Percentiles rank a stretch among this genome's conserved stretches.
Conservation (phyloP, 1,140 invertebrate species). For the Brachionus manjavacas region DNA sequence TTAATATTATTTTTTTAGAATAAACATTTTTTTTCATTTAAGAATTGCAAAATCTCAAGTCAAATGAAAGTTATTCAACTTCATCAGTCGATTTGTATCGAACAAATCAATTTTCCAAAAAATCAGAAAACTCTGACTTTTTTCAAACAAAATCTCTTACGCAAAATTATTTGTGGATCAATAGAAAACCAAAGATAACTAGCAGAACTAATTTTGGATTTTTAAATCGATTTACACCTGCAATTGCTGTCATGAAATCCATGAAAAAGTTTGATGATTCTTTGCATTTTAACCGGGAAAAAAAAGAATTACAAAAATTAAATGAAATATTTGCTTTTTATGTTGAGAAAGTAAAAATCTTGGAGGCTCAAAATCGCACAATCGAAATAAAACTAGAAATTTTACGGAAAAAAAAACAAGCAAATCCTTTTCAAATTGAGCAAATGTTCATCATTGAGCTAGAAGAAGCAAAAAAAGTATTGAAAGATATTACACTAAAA, state of each 20-base stretch:
- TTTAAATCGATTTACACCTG: not conserved
- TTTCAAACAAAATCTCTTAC: too few species aligned
- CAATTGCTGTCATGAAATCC: not conserved
- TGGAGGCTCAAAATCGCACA: constrained; percentile 60
- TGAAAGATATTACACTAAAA: not conserved
- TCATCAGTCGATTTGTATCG: too few species aligned
- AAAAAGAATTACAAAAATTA: constrained; percentile 59
- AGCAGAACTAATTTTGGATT: not conserved
- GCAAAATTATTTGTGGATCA: too few species aligned
- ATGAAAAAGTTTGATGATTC: not conserved
- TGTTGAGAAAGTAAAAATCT: constrained; percentile 60
- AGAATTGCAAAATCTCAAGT: too few species aligned
- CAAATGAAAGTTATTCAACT: too few species aligned
- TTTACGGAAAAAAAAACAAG: constrained; percentile 53
- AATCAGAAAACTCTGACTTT: too few species aligned
- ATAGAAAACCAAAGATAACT: too few species aligned
- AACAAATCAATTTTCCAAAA: too few species aligned
- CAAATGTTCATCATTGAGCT: constrained; percentile 6
- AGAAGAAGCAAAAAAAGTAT: constrained; percentile 18
- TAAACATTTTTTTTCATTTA: too few species aligned
- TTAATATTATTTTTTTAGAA: too few species aligned
- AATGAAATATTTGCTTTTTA: constrained; percentile 60
- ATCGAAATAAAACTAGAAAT: constrained; percentile 57
- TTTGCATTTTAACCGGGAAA: constrained; percentile 48
- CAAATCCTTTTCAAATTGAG: not conserved